Evolutionary conservation across 2,797 vertebrate genomes (phyloP).

Genomic region (Chelonia mydas): DNA sequence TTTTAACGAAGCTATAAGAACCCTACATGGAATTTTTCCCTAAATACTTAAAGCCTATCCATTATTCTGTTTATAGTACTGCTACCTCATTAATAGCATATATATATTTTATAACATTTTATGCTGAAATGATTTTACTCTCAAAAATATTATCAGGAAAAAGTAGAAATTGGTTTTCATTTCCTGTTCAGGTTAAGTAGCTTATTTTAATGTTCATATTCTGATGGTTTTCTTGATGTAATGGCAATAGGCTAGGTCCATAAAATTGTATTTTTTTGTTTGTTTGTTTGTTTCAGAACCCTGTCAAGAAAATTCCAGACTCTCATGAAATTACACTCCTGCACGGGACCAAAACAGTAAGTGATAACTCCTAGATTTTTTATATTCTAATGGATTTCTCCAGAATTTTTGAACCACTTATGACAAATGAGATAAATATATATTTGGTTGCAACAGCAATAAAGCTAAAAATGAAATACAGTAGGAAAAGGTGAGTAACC

Average conservation of each 20-base stretch:
- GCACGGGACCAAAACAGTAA: conserved; percentile 95
- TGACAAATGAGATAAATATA: neutral
- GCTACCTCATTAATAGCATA: neutral
- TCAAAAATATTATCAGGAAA: neutral
- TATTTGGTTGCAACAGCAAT: too few relatives aligned
- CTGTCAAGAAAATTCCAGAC: conserved; percentile 95
- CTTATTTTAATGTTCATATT: neutral
- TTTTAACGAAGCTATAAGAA: neutral
- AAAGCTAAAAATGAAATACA: neutral
- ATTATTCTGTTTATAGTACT: neutral
- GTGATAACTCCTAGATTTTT: conserved; percentile 53
- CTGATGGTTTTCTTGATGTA: neutral
- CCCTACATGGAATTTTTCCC: neutral
- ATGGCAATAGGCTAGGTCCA: neutral
- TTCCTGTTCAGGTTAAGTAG: neutral
- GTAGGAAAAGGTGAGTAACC: neutral
- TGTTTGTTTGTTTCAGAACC: conserved; percentile 82
- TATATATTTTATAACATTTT: neutral
- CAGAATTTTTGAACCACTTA: neutral
- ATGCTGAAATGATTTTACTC: neutral
- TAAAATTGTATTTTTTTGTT: neutral
- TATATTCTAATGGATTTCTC: neutral
- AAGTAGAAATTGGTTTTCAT: neutral
- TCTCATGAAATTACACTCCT: conserved; percentile 96
- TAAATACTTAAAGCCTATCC: neutral